Evolutionary conservation across 1,140 invertebrate species (phyloP), one percentile per base, ranked within the genome.

Genomic region (Mercenaria mercenaria): DNA sequence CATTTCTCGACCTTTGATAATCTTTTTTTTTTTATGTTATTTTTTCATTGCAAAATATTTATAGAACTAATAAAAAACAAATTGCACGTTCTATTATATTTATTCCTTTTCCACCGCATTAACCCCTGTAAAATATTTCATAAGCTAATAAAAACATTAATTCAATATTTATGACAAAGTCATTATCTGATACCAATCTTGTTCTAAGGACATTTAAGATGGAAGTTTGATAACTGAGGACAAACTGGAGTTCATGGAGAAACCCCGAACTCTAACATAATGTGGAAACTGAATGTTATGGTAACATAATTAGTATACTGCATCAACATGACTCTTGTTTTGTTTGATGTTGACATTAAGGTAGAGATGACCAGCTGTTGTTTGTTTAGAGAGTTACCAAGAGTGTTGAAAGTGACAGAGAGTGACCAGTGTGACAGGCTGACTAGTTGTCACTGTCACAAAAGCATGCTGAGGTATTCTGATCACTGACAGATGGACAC

Each of bases 301-400:
- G 61, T 67, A 29, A 67, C 61, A 67, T 29, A 67, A 67, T 67
- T n/a, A 67, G 32, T n/a, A 32, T 67, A 18, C 61, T n/a, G n/a
- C 61, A 67, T 67, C 32, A 67, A 32, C 61, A 67, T 29, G 61
- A 67, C 26, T 32, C 4, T 13, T 6, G 26, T 67, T 37, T 32
- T 67, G 61, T 67, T 67, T 67, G 26, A 67, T 67, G 61, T 67
- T 29, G 61, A 67, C 61, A 67, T 67, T 29, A 4, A n/a, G 26
- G 26, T 32, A 67, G 61, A 15, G 26, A 67, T 67, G 61, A 32
- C 61, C 61, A 67, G 26, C 61, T 67, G 61, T 67, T 67, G 26
- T 11, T 32, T n/a, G n/a, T n/a, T n/a, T n/a, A n/a, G n/a, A n/a
- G n/a, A n/a, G n/a, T n/a, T n/a, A 32, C 32, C 18, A 3, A 67